Evolutionary conservation across 2,888 invertebrate species (phyloP), one percentile per base, ranked within the genome.

Genomic region (Tetranychus piercei): DNA sequence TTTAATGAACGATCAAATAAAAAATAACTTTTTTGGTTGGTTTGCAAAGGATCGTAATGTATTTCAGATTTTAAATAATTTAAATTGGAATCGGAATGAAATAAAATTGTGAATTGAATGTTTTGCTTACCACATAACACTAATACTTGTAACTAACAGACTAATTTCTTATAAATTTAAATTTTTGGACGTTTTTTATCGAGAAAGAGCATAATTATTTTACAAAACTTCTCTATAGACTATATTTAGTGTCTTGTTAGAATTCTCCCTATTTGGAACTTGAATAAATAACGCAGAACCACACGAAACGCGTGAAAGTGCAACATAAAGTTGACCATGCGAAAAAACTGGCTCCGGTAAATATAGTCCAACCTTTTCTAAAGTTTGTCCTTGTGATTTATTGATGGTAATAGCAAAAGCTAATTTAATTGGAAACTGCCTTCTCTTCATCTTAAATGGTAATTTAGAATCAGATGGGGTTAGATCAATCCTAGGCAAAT

Each of bases 321-420:
- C 79, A 0, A 80, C 81, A 76, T 80, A 80, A 8, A 80, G 75
- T 71, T 81, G 81, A 0, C 79, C 79, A 77, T 80, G 80, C 0
- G 79, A 72, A 74, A 81, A 81, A 34, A 76, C 76, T 18, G 77
- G 76, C 23, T 74, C 45, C 15, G 64, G 8, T 20, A 79, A 64
- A 71, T 76, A 34, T 11, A 79, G 11, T 15, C 77, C 78, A 22
- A 73, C 76, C 8, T 44, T 44, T 11, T 76, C 70, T 5, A 78
- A 72, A 23, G 77, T 73, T 43, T 79, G 78, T 1, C 77, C 78
- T 71, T 78, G 78, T 15, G 77, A 23, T 71, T 79, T 79, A 74
- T 78, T 77, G 22, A 78, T 77, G 23, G 77, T 76, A 23, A 79
- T 77, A 1, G 78, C 76, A 77, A 78, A 79, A 8, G 74, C 71